A percentile compares a stretch with the other conserved stretches of the same genome.
These are phyloP conservation scores for Pogonocherus hispidulus DNA, from an alignment of 2,888 invertebrate genomes.

Conservation along the genomic window DNA sequence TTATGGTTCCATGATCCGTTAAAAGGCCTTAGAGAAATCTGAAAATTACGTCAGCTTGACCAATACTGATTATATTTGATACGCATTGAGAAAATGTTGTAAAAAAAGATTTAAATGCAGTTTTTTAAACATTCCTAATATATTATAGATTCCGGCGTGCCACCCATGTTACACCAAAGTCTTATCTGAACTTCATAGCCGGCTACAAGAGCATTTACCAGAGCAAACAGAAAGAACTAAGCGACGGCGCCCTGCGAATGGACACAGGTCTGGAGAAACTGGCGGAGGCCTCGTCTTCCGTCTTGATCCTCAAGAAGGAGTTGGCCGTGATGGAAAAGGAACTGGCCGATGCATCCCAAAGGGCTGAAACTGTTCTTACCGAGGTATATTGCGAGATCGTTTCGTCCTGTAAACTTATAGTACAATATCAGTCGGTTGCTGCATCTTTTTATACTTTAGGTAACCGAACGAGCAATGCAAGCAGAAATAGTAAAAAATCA, in stretches of 20 bases:
- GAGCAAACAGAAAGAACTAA: conserved; percentile 89
- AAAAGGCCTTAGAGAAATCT: too few relatives aligned
- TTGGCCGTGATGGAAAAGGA: conserved; percentile 96
- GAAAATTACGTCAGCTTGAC: too few relatives aligned
- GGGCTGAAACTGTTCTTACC: conserved; percentile 88
- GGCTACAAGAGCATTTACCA: conserved; percentile 96
- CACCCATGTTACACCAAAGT: conserved; percentile 97
- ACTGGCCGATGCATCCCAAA: conserved; percentile 91
- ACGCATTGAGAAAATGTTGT: too few relatives aligned
- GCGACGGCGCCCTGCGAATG: conserved; percentile 92
- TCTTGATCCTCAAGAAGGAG: conserved; percentile 91
- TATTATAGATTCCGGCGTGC: conserved; percentile 84
- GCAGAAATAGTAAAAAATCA: conserved; percentile 96
- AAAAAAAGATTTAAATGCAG: too few relatives aligned
- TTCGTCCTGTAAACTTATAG: neutral
- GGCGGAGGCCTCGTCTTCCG: conserved; percentile 94
- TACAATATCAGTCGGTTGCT: too few relatives aligned
- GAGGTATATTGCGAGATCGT: conserved; percentile 69
- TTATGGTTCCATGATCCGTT: too few relatives aligned
- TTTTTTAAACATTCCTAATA: too few relatives aligned
- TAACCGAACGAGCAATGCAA: conserved; percentile 93
- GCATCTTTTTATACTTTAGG: conserved; percentile 68
- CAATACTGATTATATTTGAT: too few relatives aligned
- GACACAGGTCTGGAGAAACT: conserved; percentile 95
- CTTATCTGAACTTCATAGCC: conserved; percentile 94